Conservation (phyloP, 2,888 invertebrate species). For the Acheta domesticus region DNA sequence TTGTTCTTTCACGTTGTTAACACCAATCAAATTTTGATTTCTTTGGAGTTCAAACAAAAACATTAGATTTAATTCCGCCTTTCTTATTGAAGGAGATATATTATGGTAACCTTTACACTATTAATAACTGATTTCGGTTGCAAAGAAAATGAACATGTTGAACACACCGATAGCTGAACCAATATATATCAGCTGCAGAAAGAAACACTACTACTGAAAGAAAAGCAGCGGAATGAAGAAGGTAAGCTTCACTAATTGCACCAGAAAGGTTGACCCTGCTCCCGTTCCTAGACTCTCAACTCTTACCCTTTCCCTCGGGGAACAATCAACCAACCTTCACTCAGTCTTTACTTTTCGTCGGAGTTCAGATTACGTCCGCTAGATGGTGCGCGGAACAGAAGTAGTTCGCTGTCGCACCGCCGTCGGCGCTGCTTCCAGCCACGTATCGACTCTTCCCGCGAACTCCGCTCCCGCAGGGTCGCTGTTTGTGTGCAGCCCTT, state of each 20-base stretch:
- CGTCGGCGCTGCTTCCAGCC: not conserved
- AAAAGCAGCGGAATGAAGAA: not conserved
- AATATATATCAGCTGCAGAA: too few relatives aligned
- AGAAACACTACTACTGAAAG: too few relatives aligned
- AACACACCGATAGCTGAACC: too few relatives aligned
- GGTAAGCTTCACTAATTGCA: not conserved
- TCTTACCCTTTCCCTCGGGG: not conserved
- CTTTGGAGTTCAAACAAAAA: too few relatives aligned
- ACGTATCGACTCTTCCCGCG: not conserved
- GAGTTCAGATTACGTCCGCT: not conserved
- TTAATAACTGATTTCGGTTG: not conserved
- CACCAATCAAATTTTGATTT: too few relatives aligned
- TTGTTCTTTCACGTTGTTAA: too few relatives aligned
- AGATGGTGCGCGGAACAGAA: not conserved
- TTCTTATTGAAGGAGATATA: too few relatives aligned
- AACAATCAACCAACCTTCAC: not conserved
- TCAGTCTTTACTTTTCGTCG: not conserved
- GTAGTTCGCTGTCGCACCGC: not conserved
- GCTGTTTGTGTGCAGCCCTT: not conserved
- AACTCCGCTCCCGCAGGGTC: not conserved
- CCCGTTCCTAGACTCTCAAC: not conserved
- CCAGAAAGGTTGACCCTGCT: not conserved
- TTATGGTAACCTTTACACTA: not conserved
- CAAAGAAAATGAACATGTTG: not conserved
- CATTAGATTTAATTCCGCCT: too few relatives aligned